phyloP scores from a whole-genome alignment of 2,113 vertebrate species.

The Atherinomorus stipes region DNA sequence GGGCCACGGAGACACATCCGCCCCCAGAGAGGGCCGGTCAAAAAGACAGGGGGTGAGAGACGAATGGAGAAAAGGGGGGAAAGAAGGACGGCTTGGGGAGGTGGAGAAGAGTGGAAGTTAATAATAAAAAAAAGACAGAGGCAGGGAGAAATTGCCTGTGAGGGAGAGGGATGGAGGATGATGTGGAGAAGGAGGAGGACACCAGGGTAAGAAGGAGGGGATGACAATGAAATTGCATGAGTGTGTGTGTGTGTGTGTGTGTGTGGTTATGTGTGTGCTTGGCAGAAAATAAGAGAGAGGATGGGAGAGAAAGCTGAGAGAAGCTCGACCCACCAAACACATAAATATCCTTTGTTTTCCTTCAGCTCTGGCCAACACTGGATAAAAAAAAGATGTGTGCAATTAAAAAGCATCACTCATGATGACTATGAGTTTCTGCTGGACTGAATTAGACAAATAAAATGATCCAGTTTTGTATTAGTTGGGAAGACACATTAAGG shows the following conservation, averaged over 20 bases:
- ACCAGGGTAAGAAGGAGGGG: slow-evolving; percentile 23
- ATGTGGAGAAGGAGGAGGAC: slow-evolving; percentile 27
- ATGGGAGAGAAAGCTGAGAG: slow-evolving; percentile 38
- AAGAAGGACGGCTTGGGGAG: neutral
- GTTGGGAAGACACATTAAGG: no score
- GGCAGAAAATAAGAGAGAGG: slow-evolving; percentile 24
- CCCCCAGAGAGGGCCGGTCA: slow-evolving; percentile 36
- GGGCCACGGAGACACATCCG: slow-evolving; percentile 61
- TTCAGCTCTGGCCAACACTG: neutral
- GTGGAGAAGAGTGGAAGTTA: slow-evolving; percentile 40
- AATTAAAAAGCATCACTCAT: no score
- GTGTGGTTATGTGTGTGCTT: no score
- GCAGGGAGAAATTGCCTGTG: slow-evolving; percentile 34
- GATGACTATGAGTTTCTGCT: no score
- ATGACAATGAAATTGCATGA: slow-evolving; percentile 16
- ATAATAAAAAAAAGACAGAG: slow-evolving; percentile 52
- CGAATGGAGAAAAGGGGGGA: slow-evolving; percentile 15
- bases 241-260: neutral
- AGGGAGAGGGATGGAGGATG: slow-evolving; percentile 36
- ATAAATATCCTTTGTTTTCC: neutral
- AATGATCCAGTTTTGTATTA: no score
- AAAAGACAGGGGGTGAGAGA: slow-evolving; percentile 1
- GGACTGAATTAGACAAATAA: no score
- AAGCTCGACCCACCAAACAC: slow-evolving; percentile 30
- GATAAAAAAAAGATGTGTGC: neutral